phyloP scores from a whole-genome alignment of 2,797 vertebrate species.

The Xyrichtys novacula region DNA sequence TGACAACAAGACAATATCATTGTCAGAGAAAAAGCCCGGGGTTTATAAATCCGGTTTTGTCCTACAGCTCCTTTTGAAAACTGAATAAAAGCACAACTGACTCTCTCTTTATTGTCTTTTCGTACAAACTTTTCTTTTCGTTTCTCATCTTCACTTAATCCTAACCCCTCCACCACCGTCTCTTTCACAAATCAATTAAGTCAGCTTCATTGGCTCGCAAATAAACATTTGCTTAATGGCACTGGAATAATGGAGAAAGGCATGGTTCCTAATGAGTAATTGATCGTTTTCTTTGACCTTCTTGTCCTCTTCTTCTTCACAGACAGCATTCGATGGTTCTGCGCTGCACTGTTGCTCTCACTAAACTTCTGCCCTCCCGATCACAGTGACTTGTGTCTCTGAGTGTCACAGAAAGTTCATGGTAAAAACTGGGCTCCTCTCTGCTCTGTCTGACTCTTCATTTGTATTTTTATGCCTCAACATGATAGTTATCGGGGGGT shows the following conservation, averaged over 20 bases:
- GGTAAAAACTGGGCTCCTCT: conserved; percentile 4
- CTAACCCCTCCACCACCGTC: background rate
- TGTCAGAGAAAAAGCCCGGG: too few species aligned
- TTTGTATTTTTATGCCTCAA: conserved; percentile 15
- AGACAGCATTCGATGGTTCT: background rate
- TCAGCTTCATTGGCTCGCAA: conserved; percentile 40
- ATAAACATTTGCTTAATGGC: conserved; percentile 61
- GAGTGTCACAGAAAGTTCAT: conserved; percentile 23
- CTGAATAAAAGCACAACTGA: background rate
- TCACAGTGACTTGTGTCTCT: conserved; percentile 1
- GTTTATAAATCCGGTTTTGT: too few species aligned
- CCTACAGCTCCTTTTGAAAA: background rate
- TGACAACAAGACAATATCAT: too few species aligned
- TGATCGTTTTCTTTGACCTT: conserved; percentile 45
- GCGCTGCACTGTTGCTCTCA: conserved; percentile 8
- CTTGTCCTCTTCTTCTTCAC: conserved; percentile 12
- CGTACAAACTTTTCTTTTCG: conserved; percentile 7
- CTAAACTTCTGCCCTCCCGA: conserved; percentile 10
- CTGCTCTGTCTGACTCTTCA: background rate
- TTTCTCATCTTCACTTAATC: conserved; percentile 16
- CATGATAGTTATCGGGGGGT: conserved; percentile 5
- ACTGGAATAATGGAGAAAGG: conserved; percentile 29
- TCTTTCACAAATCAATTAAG: conserved; percentile 35
- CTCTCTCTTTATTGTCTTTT: background rate
- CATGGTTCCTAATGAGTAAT: conserved; percentile 50